Base-by-base conservation (phyloP, 2,797 vertebrate genomes). In the Sarcophilus harrisii region DNA sequence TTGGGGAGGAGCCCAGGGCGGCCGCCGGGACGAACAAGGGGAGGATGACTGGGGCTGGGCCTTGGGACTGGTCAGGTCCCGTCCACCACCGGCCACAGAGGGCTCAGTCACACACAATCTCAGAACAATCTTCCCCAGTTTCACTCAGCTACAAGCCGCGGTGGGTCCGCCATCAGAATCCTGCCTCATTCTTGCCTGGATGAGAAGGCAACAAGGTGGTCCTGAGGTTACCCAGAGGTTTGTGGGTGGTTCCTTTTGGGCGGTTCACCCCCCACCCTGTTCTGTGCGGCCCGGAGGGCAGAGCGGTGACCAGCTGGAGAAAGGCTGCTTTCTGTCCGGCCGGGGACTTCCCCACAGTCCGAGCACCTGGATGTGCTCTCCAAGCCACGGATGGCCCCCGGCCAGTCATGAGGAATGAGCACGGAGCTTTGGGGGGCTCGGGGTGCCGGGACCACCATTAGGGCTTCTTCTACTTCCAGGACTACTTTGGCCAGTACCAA, bases 361-460 rank as follows among this genome's bases (percentile, higher is more conserved):
- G 32, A 21, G 62, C 1, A 38, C 62, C 62, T n/a, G 9, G 66
- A 73, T 32, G 27, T 8, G 60, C 1, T 3, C 66, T 73, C 66
- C 1, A 0, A 73, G n/a, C n/a, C n/a, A 38, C 5, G 18, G 18
- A 38, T 14, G 5, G n/a, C 62, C 6, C 5, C 5, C 1, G 8
- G n/a, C 73, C 66, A 18, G 32, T 73, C 66, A 18, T 21, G 32
- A 38, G 62, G 62, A 66, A n/a, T 6, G 18, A 81, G 38, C 16
- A 0, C 18, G 5, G 30, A 38, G 66, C 3, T 9, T 24, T 24
- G 24, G 21, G 73, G 8, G 10, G 18, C 9, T 4, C 38, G 38
- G 73, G 73, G 73, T 27, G 8, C 3, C 24, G 11, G 0, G n/a
- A 9, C 18, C 24, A 24, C 18, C 38, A 45, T 9, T 3, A 11